Base-by-base conservation (phyloP, 2,797 vertebrate genomes). In the Takifugu rubripes region DNA sequence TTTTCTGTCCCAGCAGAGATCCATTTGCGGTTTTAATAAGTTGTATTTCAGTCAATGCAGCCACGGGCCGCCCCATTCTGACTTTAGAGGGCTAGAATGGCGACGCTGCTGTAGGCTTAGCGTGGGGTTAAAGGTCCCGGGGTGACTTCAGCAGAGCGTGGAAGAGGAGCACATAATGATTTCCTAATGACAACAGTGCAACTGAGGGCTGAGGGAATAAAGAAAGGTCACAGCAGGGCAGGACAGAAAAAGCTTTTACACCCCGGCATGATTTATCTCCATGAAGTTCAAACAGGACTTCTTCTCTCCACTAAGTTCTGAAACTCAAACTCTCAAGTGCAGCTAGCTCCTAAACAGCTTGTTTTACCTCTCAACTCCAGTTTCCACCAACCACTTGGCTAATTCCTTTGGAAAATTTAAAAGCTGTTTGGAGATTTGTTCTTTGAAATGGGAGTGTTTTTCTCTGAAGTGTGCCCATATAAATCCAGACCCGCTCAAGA, bases 121-220 rank as follows among this genome's bases (percentile, higher is more conserved):
- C 51, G 46, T 24, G 45, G 51, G 67, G 67, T 59, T 36, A 52
- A 47, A 72, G 59, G 66, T 71, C 54, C 27, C 51, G 2, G 59
- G 52, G 55, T 21, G 68, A 70, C 60, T 74, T 56, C 54, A 63
- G 49, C 44, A 29, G 76, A 79, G 49, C 59, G 15, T 59, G 58
- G 62, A 63, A 59, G 63, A 74, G 52, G 53, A 68, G 56, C 63
- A 72, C 51, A 51, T 68, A 68, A 80, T 61, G 54, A 56, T 72
- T 73, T 77, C 68, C 64, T 73, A 70, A 73, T 62, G 59, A 80
- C 77, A 72, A 70, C 64, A 61, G 45, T 52, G 46, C 33, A 61
- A 60, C 51, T 51, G 61, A 25, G 65, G 52, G 56, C 47, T 29
- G 29, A 25, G 26, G 14, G 26, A 72, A 49, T 5, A 51, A 3